Percentiles rank a stretch among this genome's conserved stretches.
Evolutionary conservation across 2,113 vertebrate genomes (phyloP).

Genomic region (Pimephales promelas): DNA sequence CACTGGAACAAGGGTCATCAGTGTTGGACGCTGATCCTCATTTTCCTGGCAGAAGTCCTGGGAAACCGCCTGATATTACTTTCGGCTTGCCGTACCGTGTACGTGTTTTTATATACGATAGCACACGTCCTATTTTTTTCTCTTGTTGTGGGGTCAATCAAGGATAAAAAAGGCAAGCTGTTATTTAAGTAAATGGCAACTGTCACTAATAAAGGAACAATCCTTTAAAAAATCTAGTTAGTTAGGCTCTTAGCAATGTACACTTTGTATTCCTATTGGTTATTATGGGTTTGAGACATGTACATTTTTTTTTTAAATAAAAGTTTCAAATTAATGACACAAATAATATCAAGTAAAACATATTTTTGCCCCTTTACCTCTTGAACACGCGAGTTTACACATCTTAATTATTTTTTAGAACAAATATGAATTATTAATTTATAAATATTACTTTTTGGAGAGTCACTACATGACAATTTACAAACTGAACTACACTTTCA

Average conservation of each 20-base stretch:
- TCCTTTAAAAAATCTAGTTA: not conserved
- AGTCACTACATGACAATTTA: not conserved
- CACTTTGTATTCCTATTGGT: not conserved
- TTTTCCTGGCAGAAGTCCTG: slow-evolving; percentile 64
- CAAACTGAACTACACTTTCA: not conserved
- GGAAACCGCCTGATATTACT: slow-evolving; percentile 50
- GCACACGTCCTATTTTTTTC: not conserved
- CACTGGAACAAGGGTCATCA: slow-evolving; percentile 52
- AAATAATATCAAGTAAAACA: not conserved
- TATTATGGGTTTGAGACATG: not conserved
- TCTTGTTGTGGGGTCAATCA: not conserved
- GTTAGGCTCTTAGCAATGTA: not conserved
- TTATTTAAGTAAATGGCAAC: not conserved
- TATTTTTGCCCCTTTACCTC: not conserved
- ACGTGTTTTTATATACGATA: slow-evolving; percentile 8
- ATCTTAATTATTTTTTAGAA: not conserved
- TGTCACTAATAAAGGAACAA: not conserved
- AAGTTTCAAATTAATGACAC: not conserved
- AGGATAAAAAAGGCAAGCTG: not conserved
- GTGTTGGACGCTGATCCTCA: slow-evolving; percentile 45
- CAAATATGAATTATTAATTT: not conserved
- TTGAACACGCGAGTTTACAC: not conserved
- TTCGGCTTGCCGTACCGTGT: not conserved
- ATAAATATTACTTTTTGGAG: not conserved
- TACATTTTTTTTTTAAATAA: not conserved